Base-by-base conservation (phyloP, 2,888 invertebrate genomes). In the Drosophila eohydei region DNA sequence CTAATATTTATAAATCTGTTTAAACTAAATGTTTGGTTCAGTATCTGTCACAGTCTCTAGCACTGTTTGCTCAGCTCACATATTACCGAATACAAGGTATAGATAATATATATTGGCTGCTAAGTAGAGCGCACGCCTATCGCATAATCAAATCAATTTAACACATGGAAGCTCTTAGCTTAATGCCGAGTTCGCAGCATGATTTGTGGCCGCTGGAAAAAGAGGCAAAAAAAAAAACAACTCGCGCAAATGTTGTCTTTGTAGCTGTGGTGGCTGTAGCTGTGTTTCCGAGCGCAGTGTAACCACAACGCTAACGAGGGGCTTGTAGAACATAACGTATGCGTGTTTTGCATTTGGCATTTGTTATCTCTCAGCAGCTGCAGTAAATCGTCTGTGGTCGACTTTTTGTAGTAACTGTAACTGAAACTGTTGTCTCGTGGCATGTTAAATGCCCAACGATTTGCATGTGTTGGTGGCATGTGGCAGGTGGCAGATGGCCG, bases 401-500 rank as follows among this genome's bases (percentile, higher is more conserved):
- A 11, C 38, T 34, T 28, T 60, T 50, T 58, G 36, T 28, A 26
- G 36, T 40, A 48, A 43, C 52, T 51, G 51, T 52, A 52, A 57
- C 44, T 66, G 65, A 56, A 59, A 50, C 54, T 36, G 40, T 38
- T 57, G 55, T 36, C 44, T 48, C 28, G 51, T 67, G 63, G 69
- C 74, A 73, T 74, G 81, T 78, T 85, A 85, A 85, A 75, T 81
- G 71, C 46, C 61, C 62, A 54, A 59, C 81, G 64, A 74, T 83
- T 86, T 83, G 79, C 48, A 51, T 57, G 64, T 43, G 57, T 3
- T 56, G 80, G 51, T 11, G 59, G 75, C 52, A 59, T 52, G n/a
- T 36, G 34, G 34, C 34, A 14, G 4, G 28, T 28, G 28, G 46
- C 46, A 48, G 28, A 4, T 30, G 48, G 11, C 59, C 34, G 30